Evolutionary conservation across 2,797 vertebrate genomes (phyloP).

Genomic region (Leptoclinus maculatus): DNA sequence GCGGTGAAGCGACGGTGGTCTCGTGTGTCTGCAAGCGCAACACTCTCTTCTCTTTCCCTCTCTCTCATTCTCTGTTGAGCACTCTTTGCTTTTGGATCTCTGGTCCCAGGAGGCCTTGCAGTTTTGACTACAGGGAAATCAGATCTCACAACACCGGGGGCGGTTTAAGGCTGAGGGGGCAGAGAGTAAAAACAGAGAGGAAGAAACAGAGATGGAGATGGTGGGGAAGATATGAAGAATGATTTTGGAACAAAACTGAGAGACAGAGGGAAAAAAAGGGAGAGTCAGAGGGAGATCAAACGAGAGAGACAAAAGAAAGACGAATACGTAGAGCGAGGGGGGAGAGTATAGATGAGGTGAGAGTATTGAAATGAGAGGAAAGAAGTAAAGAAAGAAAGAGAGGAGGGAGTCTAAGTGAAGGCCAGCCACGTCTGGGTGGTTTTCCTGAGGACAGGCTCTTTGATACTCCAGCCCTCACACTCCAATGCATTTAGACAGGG

Average conservation of each 20-base stretch:
- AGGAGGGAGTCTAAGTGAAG: conserved; percentile 45
- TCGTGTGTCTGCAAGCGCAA: conserved; percentile 54
- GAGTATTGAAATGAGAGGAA: conserved; percentile 53
- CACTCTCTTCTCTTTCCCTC: conserved; percentile 24
- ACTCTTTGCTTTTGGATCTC: conserved; percentile 57
- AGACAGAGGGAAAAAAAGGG: conserved; percentile 9
- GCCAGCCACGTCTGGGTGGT: conserved; percentile 75
- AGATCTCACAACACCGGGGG: conserved; percentile 75
- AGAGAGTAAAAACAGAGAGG: conserved; percentile 34
- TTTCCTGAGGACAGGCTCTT: conserved; percentile 74
- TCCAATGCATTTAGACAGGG: conserved; percentile 69
- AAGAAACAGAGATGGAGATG: conserved; percentile 28
- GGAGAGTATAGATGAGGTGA: conserved; percentile 66
- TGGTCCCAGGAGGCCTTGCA: conserved; percentile 62
- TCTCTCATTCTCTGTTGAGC: conserved; percentile 16
- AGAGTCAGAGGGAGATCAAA: conserved; percentile 45
- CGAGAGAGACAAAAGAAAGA: conserved; percentile 49
- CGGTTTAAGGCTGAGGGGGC: conserved; percentile 46
- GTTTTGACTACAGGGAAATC: conserved; percentile 77
- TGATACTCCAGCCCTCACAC: conserved; percentile 71
- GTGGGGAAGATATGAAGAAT: conserved; percentile 27
- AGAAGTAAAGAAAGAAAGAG: conserved; percentile 29
- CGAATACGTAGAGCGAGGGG: conserved; percentile 11
- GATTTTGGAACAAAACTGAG: conserved; percentile 33
- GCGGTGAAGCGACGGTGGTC: conserved; percentile 63